These are phyloP conservation scores for Drosophila flavopinicola DNA, from an alignment of 2,888 invertebrate genomes.

Conservation along the genomic window DNA sequence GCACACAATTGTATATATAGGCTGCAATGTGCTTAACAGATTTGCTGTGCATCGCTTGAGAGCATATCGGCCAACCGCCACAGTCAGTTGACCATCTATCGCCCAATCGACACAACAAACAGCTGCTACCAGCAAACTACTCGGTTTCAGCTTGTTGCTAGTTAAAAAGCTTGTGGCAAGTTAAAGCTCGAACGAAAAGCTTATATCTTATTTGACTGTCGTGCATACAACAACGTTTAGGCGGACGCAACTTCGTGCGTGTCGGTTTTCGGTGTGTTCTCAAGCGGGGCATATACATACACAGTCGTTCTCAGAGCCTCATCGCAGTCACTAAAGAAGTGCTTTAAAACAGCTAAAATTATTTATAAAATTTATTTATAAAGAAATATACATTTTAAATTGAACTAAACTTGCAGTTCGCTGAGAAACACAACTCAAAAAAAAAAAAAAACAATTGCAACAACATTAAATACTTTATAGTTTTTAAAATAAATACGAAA, in stretches of 20 bases:
- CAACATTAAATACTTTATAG: background rate
- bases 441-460: background rate
- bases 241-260: slow-evolving; percentile 46
- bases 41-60: background rate
- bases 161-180: slow-evolving; percentile 62
- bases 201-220: slow-evolving; percentile 52
- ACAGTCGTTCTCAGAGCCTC: slow-evolving; percentile 34
- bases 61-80: slow-evolving; percentile 15
- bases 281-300: slow-evolving; percentile 58
- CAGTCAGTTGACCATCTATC: slow-evolving; percentile 14
- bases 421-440: background rate
- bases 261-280: slow-evolving; percentile 51
- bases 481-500: background rate
- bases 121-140: slow-evolving; percentile 33
- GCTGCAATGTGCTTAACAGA: background rate
- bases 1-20: background rate
- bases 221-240: slow-evolving; percentile 50
- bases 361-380: background rate
- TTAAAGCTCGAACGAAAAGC: slow-evolving; percentile 53
- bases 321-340: background rate
- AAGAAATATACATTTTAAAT: background rate
- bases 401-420: background rate
- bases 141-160: slow-evolving; percentile 50
- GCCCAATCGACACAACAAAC: slow-evolving; percentile 18
- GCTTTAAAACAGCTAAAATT: slow-evolving; percentile 1